Evolutionary conservation across 2,888 invertebrate genomes (phyloP).

Genomic region (Sarcophaga rosellei): DNA sequence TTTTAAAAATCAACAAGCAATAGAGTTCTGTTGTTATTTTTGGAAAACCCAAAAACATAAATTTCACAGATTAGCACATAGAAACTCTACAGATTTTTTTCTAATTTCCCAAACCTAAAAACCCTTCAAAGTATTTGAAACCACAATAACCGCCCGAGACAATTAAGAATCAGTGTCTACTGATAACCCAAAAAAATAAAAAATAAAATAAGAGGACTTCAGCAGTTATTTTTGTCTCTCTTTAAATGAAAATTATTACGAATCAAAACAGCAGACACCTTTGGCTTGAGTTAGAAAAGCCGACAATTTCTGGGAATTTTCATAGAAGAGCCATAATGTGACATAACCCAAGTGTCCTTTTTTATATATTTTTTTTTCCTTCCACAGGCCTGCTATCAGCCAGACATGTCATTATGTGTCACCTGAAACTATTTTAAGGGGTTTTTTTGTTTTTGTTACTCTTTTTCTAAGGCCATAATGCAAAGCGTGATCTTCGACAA

Average conservation of each 20-base stretch:
- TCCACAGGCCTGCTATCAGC: constrained; percentile 15
- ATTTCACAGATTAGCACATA: constrained; percentile 75
- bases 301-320: constrained; percentile 74
- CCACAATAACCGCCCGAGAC: constrained; percentile 73
- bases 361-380: not conserved
- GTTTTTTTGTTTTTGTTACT: constrained; percentile 7
- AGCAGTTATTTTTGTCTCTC: constrained; percentile 30
- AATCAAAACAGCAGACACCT: constrained; percentile 68
- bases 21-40: not conserved
- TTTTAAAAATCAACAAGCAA: not conserved
- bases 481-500: constrained; percentile 61
- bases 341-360: constrained; percentile 20
- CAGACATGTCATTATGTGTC: constrained; percentile 64
- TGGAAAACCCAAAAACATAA: constrained; percentile 74
- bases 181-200: constrained; percentile 35
- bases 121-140: constrained; percentile 69
- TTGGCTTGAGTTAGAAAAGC: constrained; percentile 42
- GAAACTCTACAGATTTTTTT: constrained; percentile 10
- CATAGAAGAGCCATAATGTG: constrained; percentile 73
- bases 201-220: not conserved
- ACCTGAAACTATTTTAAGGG: constrained; percentile 35
- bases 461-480: not conserved
- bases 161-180: constrained; percentile 52
- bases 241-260: constrained; percentile 64
- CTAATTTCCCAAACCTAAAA: constrained; percentile 21